Conservation (phyloP, 2,113 vertebrate genomes). For the Myotis yumanensis region DNA sequence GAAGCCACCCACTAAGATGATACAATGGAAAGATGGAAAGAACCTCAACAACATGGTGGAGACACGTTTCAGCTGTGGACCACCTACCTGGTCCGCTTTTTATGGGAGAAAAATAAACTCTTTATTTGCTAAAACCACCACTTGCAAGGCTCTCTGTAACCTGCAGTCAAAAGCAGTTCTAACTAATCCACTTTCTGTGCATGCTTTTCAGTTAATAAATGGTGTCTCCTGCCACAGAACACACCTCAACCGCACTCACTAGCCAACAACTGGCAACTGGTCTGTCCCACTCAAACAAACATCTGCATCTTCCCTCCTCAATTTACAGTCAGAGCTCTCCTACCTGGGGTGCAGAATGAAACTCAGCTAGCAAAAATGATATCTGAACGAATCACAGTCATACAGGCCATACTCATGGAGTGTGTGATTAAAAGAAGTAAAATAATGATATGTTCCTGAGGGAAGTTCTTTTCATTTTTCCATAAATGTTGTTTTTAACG, state of each 20-base stretch:
- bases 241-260: neutral
- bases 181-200: neutral
- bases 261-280: neutral
- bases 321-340: neutral
- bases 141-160: neutral
- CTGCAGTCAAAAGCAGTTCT: neutral
- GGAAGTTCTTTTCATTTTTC: conserved; percentile 47
- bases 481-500: conserved; percentile 45
- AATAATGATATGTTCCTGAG: neutral
- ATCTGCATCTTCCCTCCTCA: neutral
- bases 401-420: neutral
- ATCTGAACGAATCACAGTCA: neutral
- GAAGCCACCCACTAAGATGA: neutral
- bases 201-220: neutral
- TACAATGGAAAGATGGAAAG: neutral
- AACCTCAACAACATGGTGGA: neutral
- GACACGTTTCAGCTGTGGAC: neutral
- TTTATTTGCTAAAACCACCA: neutral
- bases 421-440: conserved; percentile 42
- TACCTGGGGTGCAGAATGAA: neutral
- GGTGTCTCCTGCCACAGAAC: neutral
- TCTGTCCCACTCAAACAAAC: neutral
- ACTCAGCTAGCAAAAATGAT: conserved; percentile 21
- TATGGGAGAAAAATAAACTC: neutral
- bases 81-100: neutral